These are phyloP conservation scores for Bettongia penicillata DNA, from an alignment of 2,113 vertebrate genomes.

Conservation along the genomic window DNA sequence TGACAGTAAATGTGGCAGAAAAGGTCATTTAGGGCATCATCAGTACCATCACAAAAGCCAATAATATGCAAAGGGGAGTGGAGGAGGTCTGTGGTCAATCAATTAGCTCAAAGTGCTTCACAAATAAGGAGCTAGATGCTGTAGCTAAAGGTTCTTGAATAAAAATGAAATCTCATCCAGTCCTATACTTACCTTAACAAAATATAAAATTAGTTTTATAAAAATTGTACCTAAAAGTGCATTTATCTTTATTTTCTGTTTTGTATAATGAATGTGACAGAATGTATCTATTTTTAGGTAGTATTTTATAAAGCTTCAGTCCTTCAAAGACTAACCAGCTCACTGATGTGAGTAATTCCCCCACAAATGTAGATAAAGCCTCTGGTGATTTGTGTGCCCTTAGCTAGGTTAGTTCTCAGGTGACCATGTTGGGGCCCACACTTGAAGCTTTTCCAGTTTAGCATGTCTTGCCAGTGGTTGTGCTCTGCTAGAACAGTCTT, in stretches of 20 bases:
- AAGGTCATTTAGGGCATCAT: not conserved
- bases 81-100: not conserved
- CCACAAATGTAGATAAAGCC: not conserved
- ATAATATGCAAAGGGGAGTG: not conserved
- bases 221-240: conserved; percentile 43
- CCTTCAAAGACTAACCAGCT: not conserved
- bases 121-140: conserved; percentile 27
- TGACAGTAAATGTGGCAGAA: conserved; percentile 17
- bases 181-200: not conserved
- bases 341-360: not conserved
- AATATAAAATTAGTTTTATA: conserved; percentile 34
- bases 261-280: conserved; percentile 40
- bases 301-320: not conserved
- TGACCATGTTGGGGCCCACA: not conserved
- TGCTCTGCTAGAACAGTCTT: not conserved
- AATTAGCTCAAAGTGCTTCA: not conserved
- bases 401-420: not conserved
- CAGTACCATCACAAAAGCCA: conserved; percentile 34
- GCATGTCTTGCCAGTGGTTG: not conserved
- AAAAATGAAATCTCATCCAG: conserved; percentile 9
- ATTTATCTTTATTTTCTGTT: conserved; percentile 54
- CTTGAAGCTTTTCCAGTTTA: not conserved
- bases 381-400: not conserved
- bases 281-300: not conserved
- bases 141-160: not conserved